These are phyloP conservation scores for Paratilapia polleni DNA, from an alignment of 2,113 vertebrate genomes.

Conservation along the genomic window DNA sequence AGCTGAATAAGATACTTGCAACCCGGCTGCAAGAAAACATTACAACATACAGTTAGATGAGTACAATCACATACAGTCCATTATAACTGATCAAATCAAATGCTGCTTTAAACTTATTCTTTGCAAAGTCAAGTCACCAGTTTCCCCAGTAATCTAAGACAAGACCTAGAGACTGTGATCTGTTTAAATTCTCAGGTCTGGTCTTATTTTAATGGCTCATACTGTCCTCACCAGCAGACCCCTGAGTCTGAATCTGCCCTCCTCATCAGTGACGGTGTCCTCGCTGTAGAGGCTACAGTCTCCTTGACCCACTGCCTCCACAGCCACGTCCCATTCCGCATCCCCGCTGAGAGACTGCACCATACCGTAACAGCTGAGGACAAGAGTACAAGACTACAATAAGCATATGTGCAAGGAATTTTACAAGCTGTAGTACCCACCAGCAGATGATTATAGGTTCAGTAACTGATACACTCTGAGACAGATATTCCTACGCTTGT, in stretches of 20 bases:
- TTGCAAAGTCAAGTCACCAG: neutral
- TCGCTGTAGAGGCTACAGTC: slow-evolving; percentile 93
- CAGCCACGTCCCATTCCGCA: slow-evolving; percentile 90
- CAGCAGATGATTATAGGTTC: neutral
- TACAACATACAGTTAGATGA: neutral
- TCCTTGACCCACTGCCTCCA: slow-evolving; percentile 92
- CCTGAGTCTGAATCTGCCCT: slow-evolving; percentile 92
- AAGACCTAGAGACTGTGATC: neutral
- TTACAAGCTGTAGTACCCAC: neutral
- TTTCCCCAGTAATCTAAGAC: neutral
- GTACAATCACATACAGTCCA: neutral
- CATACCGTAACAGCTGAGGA: slow-evolving; percentile 89
- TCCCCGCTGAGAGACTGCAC: slow-evolving; percentile 95
- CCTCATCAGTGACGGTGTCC: slow-evolving; percentile 94
- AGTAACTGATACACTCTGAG: neutral
- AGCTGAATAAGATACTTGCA: slow-evolving; percentile 94
- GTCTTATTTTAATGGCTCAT: neutral
- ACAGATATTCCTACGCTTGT: neutral
- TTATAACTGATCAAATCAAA: neutral
- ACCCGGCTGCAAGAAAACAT: slow-evolving; percentile 83
- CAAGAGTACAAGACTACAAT: neutral
- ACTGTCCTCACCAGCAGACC: slow-evolving; percentile 88
- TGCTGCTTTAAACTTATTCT: neutral
- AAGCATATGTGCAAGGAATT: neutral
- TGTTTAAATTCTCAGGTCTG: neutral